These are phyloP conservation scores for Eilema sororculum DNA, from an alignment of 2,888 invertebrate genomes.

Conservation along the genomic window DNA sequence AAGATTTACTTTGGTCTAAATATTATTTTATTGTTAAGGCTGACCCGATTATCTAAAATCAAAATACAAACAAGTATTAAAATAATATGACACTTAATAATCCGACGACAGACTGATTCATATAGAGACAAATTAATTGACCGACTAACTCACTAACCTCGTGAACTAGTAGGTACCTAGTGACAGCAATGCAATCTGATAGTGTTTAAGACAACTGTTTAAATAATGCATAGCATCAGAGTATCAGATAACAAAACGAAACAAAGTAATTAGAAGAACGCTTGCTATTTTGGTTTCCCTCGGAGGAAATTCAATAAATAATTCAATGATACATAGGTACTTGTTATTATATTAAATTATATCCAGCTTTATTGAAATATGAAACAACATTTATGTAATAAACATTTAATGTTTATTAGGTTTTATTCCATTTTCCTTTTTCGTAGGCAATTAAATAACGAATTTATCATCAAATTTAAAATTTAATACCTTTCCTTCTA, in stretches of 20 bases:
- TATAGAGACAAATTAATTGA: not conserved
- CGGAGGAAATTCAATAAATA: too few species aligned
- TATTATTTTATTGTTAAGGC: not conserved
- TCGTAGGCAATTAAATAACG: too few species aligned
- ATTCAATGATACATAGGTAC: too few species aligned
- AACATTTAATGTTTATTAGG: too few species aligned
- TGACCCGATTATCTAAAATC: not conserved
- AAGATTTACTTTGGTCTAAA: not conserved
- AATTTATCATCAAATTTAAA: not conserved
- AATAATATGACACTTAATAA: not conserved
- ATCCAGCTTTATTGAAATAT: too few species aligned
- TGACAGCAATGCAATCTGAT: not conserved
- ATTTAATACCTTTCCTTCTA: not conserved
- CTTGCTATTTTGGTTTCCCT: not conserved
- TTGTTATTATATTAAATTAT: too few species aligned
- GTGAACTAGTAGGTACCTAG: not conserved
- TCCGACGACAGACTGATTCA: not conserved
- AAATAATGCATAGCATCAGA: conserved; percentile 1
- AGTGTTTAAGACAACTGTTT: not conserved
- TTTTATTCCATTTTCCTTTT: too few species aligned
- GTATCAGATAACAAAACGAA: not conserved
- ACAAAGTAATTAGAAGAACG: not conserved
- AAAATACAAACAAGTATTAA: not conserved
- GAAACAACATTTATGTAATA: too few species aligned
- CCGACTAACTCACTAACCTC: not conserved